Evolutionary conservation across 1,140 invertebrate species (phyloP), one percentile per base, ranked within the genome.

Genomic region (Lepidotrigona ventralis): DNA sequence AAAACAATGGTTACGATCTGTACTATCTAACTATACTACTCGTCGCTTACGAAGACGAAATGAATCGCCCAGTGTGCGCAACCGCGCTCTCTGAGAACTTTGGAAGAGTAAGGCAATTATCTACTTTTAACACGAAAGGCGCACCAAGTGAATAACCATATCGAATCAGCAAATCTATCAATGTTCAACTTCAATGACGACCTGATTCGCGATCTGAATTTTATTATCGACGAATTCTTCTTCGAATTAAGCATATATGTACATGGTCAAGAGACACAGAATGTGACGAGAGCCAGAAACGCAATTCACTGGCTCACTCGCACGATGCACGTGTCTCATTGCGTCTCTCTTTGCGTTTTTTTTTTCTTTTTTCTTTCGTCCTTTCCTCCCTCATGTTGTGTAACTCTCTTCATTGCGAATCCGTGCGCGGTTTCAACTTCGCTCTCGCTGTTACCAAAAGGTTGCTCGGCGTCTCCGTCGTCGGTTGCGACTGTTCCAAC

Each of bases 391-490:
- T 39, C 11, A 29, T 19, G 39, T 19, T 5, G 53, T 29, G 2
- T 17, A 23, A 33, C 63, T 87, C 33, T 33, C 33, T n/a, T 94
- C 91, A 94, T 73, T 94, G 93, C 0, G 93, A 94, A 83, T 94
- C 93, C 29, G 89, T 92, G 85, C 92, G 92, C 46, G 93, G 88
- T 85, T 93, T 90, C 85, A 94, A 90, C 78, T 93, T 94, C 46
- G 93, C 93, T 84, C 93, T 93, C 26, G 93, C 93, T 6, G 92
- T 94, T n/a, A 91, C 89, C 77, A 94, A 74, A n/a, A 91, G 93
- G 85, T 94, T 89, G 58, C 64, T 94, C 58, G 92, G 91, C n/a
- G 91, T 88, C 54, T 94, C 93, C 39, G 3, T 85, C 54, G 78
- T 85, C 23, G 79, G 73, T 69, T 91, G 92, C 73, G 91, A 90